Evolutionary conservation across 2,113 vertebrate genomes (phyloP).

Genomic region (Thinocorus orbignyianus): DNA sequence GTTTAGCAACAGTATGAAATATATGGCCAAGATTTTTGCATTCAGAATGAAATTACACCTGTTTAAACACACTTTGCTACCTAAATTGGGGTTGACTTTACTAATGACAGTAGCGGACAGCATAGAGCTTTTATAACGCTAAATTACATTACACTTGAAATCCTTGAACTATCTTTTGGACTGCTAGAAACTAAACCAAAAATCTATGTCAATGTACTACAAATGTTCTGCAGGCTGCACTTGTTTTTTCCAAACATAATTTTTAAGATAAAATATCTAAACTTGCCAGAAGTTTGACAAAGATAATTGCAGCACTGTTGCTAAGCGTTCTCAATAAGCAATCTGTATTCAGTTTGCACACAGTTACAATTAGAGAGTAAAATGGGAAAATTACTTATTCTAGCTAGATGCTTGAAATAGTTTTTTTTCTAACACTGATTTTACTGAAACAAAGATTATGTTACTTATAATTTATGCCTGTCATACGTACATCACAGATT

Average conservation of each 20-base stretch:
- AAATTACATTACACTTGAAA: not conserved
- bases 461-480: not conserved
- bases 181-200: not conserved
- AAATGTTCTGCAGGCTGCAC: not conserved
- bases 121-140: not conserved
- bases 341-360: constrained; percentile 4
- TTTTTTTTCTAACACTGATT: not conserved
- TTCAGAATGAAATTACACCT: not conserved
- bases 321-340: not conserved
- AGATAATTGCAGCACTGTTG: constrained; percentile 9
- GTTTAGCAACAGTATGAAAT: constrained; percentile 29
- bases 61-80: not conserved
- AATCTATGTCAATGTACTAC: not conserved
- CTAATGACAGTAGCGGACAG: not conserved
- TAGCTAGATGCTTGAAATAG: not conserved
- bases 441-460: not conserved
- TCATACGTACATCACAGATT: not conserved
- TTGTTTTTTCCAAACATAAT: not conserved
- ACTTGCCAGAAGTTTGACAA: constrained; percentile 33
- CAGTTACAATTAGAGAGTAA: not conserved
- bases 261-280: constrained; percentile 28
- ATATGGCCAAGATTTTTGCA: not conserved
- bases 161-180: not conserved
- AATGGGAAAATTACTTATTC: not conserved
- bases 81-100: not conserved